phyloP scores from a whole-genome alignment of 2,888 invertebrate species.

The Tenthredo amoena region DNA sequence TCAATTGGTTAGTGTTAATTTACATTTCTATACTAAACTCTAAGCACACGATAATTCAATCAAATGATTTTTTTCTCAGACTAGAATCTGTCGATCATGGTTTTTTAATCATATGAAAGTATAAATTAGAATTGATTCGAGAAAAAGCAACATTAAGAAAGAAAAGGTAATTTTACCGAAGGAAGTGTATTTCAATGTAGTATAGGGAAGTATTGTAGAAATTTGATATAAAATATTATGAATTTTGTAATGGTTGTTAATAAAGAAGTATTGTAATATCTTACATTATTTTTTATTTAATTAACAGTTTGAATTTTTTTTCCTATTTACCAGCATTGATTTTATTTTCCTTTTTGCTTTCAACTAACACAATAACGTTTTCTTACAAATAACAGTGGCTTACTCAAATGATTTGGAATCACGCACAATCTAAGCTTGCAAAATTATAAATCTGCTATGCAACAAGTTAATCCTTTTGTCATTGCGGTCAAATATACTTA shows the following conservation, averaged over 20 bases:
- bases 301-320: constrained; percentile 27
- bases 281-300: constrained; percentile 49
- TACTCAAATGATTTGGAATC: constrained; percentile 36
- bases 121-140: neutral
- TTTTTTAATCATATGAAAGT: neutral
- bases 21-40: neutral
- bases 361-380: constrained; percentile 45
- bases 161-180: constrained; percentile 30
- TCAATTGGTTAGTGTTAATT: constrained; percentile 7
- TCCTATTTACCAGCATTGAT: constrained; percentile 38
- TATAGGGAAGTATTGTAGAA: constrained; percentile 48
- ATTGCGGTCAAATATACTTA: neutral
- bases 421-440: neutral
- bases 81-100: neutral
- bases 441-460: constrained; percentile 32
- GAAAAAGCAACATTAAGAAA: constrained; percentile 9
- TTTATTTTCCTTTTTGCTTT: constrained; percentile 41
- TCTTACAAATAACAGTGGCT: constrained; percentile 36
- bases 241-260: constrained; percentile 52
- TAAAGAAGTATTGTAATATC: constrained; percentile 50
- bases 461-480: constrained; percentile 19
- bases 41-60: constrained; percentile 8
- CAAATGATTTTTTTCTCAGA: neutral
- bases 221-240: constrained; percentile 50
- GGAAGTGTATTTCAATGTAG: constrained; percentile 46